Base-by-base conservation (phyloP, 2,113 vertebrate species). In the Nipponia nippon region DNA sequence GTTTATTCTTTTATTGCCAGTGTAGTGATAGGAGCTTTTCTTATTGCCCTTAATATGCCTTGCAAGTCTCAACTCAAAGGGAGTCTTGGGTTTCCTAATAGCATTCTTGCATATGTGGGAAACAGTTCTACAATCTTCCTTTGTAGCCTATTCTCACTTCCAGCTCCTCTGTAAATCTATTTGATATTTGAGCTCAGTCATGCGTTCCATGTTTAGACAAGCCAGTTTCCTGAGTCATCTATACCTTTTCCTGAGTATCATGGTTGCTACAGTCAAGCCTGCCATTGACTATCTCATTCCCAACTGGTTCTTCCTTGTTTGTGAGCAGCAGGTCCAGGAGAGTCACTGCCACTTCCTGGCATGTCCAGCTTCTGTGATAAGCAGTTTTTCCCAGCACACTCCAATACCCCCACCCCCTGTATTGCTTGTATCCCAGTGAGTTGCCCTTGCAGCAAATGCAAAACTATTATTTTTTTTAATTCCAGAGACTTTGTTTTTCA, bases 341-440 rank as follows among this genome's bases (percentile, higher is more conserved):
- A 58, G 1, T 11, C 29, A 50, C n/a, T 76, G 22, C 7, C 17
- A 12, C 11, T 58, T 89, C 6, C 18, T 16, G 4, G 11, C 19
- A 91, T 17, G n/a, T 42, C 3, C 19, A 83, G 9, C 5, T 70
- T 63, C 53, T 47, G 8, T 56, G 11, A 21, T 4, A 40, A 49
- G 14, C 4, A 40, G 5, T 10, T 86, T 44, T 62, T 79, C 38
- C 47, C 34, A 58, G 46, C 19, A 36, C 7, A 34, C 18, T 79
- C 7, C 27, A 67, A 59, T 6, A 40, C 4, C 2, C 7, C 13
- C 5, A 26, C 12, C 3, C 5, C 1, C 3, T 66, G 10, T 49
- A 62, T 42, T 75, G 27, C 6, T 44, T 58, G 7, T 34, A 23
- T 34, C 4, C 11, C 9, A 40, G 4, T 49, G 13, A 67, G 7